These are phyloP conservation scores for Taenioides sp. DNA, from an alignment of 2,797 vertebrate genomes.

Conservation along the genomic window DNA sequence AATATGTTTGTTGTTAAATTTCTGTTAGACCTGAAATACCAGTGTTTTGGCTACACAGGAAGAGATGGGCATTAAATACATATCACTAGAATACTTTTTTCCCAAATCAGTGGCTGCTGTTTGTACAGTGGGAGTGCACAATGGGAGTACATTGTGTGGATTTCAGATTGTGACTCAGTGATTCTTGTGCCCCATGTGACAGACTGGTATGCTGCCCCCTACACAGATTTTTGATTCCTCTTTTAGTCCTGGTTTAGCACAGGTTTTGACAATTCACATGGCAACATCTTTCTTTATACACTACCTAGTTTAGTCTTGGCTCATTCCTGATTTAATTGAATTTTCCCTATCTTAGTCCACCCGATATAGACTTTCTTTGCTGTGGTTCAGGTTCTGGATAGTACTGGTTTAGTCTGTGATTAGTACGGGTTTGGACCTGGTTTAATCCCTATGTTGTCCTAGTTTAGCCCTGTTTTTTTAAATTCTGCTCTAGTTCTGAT, in stretches of 20 bases:
- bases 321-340: not conserved
- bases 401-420: not conserved
- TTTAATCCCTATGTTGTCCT: too few relatives aligned
- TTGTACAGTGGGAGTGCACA: not conserved
- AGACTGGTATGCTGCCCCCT: constrained; percentile 1
- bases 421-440: not conserved
- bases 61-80: not conserved
- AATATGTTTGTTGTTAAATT: not conserved
- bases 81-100: not conserved
- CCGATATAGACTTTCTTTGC: not conserved
- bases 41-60: constrained; percentile 4
- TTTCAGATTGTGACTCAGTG: constrained; percentile 2
- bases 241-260: not conserved
- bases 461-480: too few relatives aligned
- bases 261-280: not conserved
- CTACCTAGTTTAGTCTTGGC: not conserved
- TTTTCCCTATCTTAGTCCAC: not conserved
- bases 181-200: not conserved
- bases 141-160: not conserved
- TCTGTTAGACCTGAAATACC: constrained; percentile 38
- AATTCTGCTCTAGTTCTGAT: not conserved
- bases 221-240: not conserved
- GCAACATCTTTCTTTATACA: not conserved
- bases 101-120: not conserved
- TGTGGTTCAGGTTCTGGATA: too few relatives aligned